These are phyloP conservation scores for Aradus depressus DNA, from an alignment of 2,888 invertebrate genomes.

Conservation along the genomic window DNA sequence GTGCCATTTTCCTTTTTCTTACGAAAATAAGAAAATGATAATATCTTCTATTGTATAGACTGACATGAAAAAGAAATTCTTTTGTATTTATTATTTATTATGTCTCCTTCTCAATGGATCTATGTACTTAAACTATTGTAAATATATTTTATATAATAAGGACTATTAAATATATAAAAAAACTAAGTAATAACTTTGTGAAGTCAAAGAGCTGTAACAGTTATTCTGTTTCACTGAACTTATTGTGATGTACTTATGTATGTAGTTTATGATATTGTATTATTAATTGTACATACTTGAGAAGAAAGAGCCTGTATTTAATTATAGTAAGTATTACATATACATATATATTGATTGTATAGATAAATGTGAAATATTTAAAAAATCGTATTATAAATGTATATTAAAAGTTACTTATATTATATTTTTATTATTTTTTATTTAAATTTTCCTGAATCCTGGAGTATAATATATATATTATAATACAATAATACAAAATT, in stretches of 20 bases:
- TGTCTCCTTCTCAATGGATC: constrained; percentile 6
- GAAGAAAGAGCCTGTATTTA: constrained; percentile 24
- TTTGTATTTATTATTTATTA: constrained; percentile 12
- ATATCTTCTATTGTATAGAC: constrained; percentile 12
- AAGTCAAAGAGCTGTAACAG: constrained; percentile 1
- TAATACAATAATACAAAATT: too few relatives aligned
- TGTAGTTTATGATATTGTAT: too few relatives aligned
- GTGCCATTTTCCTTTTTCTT: too few relatives aligned
- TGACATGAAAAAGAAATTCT: constrained; percentile 2
- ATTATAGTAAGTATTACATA: constrained; percentile 14
- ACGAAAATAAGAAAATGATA: not conserved
- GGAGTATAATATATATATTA: too few relatives aligned
- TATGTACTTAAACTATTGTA: constrained; percentile 16
- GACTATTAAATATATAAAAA: constrained; percentile 5
- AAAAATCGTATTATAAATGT: constrained; percentile 22
- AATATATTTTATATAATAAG: constrained; percentile 12
- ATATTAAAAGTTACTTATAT: constrained; percentile 27
- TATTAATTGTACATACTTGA: constrained; percentile 18
- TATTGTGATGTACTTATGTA: constrained; percentile 17
- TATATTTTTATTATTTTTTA: too few relatives aligned
- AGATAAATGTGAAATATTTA: constrained; percentile 26
- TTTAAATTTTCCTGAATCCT: too few relatives aligned
- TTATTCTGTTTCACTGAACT: constrained; percentile 14
- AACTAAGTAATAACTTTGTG: not conserved
- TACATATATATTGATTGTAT: constrained; percentile 23